phyloP scores from a whole-genome alignment of 2,113 vertebrate species.

The Bostrychus sinensis region DNA sequence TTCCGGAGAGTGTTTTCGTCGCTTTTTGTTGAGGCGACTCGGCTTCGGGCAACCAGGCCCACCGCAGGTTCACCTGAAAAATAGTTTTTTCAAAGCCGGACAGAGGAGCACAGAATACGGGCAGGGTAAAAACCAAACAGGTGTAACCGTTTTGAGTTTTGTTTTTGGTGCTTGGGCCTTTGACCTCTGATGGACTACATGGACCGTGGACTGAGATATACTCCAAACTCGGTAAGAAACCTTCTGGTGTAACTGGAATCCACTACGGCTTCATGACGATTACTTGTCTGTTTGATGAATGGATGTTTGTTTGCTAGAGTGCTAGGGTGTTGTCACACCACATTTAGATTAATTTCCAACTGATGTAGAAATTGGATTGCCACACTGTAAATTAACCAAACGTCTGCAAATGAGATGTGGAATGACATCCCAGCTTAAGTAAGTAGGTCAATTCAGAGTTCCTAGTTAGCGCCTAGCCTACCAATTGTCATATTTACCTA shows the following conservation, averaged over 20 bases:
- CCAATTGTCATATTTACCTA: not conserved
- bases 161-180: not conserved
- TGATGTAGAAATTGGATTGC: not conserved
- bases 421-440: not conserved
- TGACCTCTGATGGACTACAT: conserved; percentile 71
- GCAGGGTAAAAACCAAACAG: not conserved
- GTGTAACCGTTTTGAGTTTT: not conserved
- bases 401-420: not conserved
- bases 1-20: not conserved
- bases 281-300: not conserved
- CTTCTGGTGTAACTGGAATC: no score
- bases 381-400: not conserved
- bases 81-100: not conserved
- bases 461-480: not conserved
- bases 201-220: conserved; percentile 73
- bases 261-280: not conserved
- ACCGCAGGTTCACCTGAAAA: conserved; percentile 32
- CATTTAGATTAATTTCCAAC: not conserved
- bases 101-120: no score
- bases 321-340: not conserved
- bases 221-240: conserved; percentile 60
- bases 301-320: not conserved
- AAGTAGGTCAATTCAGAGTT: not conserved
- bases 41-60: not conserved
- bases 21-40: not conserved